Evolutionary conservation across 2,113 vertebrate species (phyloP).

Genomic region (Oncorhynchus masou): DNA sequence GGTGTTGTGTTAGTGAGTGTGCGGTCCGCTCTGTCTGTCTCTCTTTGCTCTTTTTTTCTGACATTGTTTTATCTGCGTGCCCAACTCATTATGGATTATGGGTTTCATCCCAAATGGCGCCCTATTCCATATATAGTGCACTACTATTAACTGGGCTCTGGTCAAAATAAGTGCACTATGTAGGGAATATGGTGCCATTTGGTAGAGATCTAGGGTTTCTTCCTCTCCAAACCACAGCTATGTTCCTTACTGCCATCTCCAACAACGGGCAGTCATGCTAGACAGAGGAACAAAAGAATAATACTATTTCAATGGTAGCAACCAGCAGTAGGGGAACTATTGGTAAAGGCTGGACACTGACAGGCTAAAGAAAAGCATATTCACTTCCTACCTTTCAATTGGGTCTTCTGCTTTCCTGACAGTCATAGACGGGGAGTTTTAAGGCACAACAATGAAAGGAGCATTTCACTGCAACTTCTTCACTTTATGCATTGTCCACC

Average conservation of each 20-base stretch:
- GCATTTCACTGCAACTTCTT: too few relatives aligned
- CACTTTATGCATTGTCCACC: too few relatives aligned
- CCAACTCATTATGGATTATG: not conserved
- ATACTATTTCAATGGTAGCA: conserved; percentile 7
- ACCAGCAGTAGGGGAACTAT: not conserved
- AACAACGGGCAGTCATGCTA: not conserved
- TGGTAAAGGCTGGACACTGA: not conserved
- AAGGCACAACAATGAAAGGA: not conserved
- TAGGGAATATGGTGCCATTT: too few relatives aligned
- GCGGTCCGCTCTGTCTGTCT: conserved; percentile 1
- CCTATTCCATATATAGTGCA: too few relatives aligned
- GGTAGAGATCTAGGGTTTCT: not conserved
- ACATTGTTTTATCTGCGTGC: not conserved
- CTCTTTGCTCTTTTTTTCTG: not conserved
- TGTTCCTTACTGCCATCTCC: not conserved
- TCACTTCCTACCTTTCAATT: not conserved
- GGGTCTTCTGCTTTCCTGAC: not conserved
- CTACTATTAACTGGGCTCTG: too few relatives aligned
- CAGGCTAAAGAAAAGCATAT: not conserved
- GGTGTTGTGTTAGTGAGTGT: conserved; percentile 3
- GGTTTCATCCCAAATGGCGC: too few relatives aligned
- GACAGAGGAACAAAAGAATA: not conserved
- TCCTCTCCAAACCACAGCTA: conserved; percentile 15
- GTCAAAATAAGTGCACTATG: too few relatives aligned
- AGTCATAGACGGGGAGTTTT: not conserved